Conservation (phyloP, 92 coral and sea anemone species). For the Palythoa caribaeorum region DNA sequence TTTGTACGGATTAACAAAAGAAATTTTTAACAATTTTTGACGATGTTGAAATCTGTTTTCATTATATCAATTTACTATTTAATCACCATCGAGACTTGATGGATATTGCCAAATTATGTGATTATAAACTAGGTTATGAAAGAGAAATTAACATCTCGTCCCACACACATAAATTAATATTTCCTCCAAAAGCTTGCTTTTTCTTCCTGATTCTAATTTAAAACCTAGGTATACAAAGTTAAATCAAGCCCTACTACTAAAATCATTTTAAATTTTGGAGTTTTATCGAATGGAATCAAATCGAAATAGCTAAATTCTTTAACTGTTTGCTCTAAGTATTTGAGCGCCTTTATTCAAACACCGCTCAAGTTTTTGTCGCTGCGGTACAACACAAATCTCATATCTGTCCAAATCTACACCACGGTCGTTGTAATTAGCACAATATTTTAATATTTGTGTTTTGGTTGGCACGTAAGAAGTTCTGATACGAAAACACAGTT, state of each 20-base stretch:
- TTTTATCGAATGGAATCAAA: neutral
- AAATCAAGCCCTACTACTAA: neutral
- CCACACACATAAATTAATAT: conserved; percentile 11
- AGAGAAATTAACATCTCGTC: neutral
- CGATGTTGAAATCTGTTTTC: neutral
- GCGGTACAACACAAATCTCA: neutral
- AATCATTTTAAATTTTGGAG: neutral
- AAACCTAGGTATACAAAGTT: neutral
- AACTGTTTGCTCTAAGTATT: conserved; percentile 2
- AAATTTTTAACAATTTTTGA: neutral
- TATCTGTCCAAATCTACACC: conserved; percentile 2
- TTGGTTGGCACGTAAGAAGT: conserved; percentile 6
- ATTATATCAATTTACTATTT: neutral
- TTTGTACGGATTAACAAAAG: neutral
- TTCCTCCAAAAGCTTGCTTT: neutral
- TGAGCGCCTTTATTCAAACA: neutral
- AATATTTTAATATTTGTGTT: conserved; percentile 15
- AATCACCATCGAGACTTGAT: neutral
- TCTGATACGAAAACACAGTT: neutral
- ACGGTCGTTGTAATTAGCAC: conserved; percentile 23
- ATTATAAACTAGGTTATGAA: neutral
- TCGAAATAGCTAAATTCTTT: conserved; percentile 1
- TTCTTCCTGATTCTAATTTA: conserved; percentile 29
- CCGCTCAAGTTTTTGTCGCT: conserved; percentile 19
- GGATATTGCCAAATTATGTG: neutral